Base-by-base conservation (phyloP, 2,888 invertebrate genomes). In the Conus canariensis region DNA sequence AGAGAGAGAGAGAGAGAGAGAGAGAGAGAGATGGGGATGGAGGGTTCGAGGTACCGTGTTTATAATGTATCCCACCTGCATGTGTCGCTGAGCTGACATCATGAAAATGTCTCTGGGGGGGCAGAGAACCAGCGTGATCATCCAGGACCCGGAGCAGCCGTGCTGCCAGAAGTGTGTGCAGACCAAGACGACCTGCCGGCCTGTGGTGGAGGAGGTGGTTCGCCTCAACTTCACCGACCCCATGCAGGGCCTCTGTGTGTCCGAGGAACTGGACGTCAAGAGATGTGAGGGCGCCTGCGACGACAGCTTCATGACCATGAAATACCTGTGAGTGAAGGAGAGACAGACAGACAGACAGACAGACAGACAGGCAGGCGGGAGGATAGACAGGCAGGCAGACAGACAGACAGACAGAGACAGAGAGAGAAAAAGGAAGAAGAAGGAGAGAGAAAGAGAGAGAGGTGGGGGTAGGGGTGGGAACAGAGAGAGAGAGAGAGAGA, bases 101-200 rank as follows among this genome's bases (percentile, higher is more conserved):
- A 45, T 45, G 45, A 45, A 45, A 1, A 45, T 45, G 45, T 45
- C 45, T 45, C 3, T 45, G 45, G 45, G 45, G 45, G 45, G 4
- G 58, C 70, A 70, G 70, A 16, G 8, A 22, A 70, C 70, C 70
- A 70, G 70, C n/a, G 70, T 70, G 19, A 70, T 70, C 70, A 22
- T 70, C 22, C 70, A 16, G 22, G 70, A 70, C 70, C 70, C 70
- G 7, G 70, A 70, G 70, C 70, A 70, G 70, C 70, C 70, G 5
- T 89, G 89, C 85, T 89, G 89, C 89, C 22, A 89, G 89, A 85
- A 74, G 59, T 89, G 89, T n/a, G 85, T 89, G 30, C 70, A 58
- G 30, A 10, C 74, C 58, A 74, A 85, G 85, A 70, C 85, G 85
- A 45, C 89, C 74, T 9, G 85, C 64, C 59, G 19, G 85, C 19